phyloP scores from a whole-genome alignment of 35 echinoderm and acorn worm species.

The Amphiura filiformis region DNA sequence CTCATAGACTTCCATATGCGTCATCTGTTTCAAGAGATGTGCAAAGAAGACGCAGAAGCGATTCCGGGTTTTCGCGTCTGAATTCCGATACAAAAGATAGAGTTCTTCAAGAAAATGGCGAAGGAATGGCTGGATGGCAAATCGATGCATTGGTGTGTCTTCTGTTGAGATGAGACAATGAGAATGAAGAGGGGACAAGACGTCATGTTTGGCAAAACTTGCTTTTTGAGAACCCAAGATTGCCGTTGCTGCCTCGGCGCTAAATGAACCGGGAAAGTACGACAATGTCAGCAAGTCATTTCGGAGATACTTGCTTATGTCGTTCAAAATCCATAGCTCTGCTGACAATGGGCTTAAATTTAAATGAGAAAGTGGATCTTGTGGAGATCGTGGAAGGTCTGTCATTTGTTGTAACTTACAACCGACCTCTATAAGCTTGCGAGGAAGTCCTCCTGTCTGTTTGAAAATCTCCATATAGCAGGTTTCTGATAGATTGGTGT shows the following conservation, averaged over 20 bases:
- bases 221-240: neutral
- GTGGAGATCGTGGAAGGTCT: no score
- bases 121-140: neutral
- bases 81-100: neutral
- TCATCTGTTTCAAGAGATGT: neutral
- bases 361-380: no score
- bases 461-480: neutral
- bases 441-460: neutral
- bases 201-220: neutral
- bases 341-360: no score
- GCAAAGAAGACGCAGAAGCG: slow-evolving; percentile 19
- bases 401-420: no score
- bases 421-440: neutral
- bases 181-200: neutral
- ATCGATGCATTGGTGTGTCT: neutral
- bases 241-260: neutral
- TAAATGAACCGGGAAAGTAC: neutral
- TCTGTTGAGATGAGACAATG: neutral
- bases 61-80: neutral
- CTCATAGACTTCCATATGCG: neutral
- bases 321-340: neutral
- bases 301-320: neutral
- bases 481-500: no score
- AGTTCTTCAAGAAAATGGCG: neutral
- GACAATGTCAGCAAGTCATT: neutral